Evolutionary conservation across 2,888 invertebrate species (phyloP), one percentile per base, ranked within the genome.

Genomic region (Napeogenes sylphis): DNA sequence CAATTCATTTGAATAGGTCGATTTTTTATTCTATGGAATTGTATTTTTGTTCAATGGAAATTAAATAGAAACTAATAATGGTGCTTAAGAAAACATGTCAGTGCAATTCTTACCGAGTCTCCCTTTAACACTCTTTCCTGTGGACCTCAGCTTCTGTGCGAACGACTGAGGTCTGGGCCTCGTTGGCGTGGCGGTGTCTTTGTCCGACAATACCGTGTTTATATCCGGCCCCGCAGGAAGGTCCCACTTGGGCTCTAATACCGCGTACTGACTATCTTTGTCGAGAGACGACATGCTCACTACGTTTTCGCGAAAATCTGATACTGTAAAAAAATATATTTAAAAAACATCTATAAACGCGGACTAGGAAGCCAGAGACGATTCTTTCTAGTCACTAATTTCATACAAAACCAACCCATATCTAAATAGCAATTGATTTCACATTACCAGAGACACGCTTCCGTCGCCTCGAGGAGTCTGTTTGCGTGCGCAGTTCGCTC

Each of bases 141-240:
- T 97, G 10, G 96, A 95, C 42, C 96, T 90, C 42, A 97, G 86
- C 77, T 97, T 96, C 82, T 97, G 97, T 0, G 97, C 97, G 80
- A 97, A 96, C 71, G 96, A 96, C 82, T 97, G 96, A 0, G 97
- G 97, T 0, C 97, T 67, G 0, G 85, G 76, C 2, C 82, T 66
- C 0, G 78, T 69, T 6, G 79, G 69, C 91, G n/a, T 92, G 12
- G 95, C 84, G 62, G 86, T 81, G 10, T 60, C 64, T 56, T 65
- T 57, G 63, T 64, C 71, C 81, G 79, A 55, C 64, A 71, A 56
- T 46, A 62, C 60, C 55, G 68, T 33, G 57, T 47, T 57, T 45
- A 58, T 74, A n/a, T 66, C 65, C 66, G 68, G 58, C 67, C 70
- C 56, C 47, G 60, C 55, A 14, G 79, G 69, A 14, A 63, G 42